phyloP scores from a whole-genome alignment of 2,113 vertebrate genomes.

The Irena cyanogastra region DNA sequence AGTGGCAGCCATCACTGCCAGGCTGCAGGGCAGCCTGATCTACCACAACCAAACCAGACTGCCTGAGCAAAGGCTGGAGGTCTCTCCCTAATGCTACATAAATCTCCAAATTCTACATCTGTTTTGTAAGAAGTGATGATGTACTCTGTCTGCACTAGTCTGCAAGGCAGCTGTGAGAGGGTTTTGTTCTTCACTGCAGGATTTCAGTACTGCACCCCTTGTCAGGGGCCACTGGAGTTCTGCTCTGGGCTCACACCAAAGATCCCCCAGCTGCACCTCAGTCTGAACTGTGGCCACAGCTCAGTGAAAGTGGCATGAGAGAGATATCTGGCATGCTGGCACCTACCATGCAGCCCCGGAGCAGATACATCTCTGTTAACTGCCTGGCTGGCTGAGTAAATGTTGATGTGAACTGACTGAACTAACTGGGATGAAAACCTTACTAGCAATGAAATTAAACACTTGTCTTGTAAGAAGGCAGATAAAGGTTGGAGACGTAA shows the following conservation, averaged over 20 bases:
- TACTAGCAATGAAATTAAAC: not conserved
- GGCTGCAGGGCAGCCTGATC: not conserved
- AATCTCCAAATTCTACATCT: not conserved
- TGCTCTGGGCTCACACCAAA: not conserved
- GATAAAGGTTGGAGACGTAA: not conserved
- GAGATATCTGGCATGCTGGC: not conserved
- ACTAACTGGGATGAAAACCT: not conserved
- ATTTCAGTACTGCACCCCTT: not conserved
- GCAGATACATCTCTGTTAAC: not conserved
- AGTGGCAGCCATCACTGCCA: not conserved
- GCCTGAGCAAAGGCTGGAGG: not conserved
- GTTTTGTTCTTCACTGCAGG: not conserved
- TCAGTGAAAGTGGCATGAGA: not conserved
- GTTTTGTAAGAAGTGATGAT: not conserved
- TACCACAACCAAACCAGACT: not conserved
- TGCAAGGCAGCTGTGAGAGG: not conserved
- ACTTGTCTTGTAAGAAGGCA: not conserved
- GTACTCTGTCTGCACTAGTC: rapidly evolving
- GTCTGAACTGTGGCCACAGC: not conserved
- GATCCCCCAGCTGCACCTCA: not conserved
- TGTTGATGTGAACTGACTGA: not conserved
- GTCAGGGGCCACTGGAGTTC: not conserved
- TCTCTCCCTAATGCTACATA: not conserved
- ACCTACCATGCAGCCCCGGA: not conserved
- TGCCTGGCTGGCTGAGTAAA: not conserved